These are phyloP conservation scores for Loxodonta africana DNA, from an alignment of 2,113 vertebrate genomes.

Conservation along the genomic window DNA sequence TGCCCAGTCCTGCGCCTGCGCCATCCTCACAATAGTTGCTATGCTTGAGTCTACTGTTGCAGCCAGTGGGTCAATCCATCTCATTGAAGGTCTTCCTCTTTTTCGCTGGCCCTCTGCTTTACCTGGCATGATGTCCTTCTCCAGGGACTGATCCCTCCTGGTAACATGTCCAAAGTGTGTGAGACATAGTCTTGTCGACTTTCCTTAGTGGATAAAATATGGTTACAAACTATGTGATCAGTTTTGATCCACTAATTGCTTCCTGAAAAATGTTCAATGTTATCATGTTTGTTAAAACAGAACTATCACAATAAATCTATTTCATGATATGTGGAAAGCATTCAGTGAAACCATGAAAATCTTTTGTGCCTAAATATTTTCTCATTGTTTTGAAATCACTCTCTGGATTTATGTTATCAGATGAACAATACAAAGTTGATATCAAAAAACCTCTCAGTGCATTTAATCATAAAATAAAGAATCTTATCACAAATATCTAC, in stretches of 20 bases:
- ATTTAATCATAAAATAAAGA: not conserved
- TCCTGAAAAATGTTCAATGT: not conserved
- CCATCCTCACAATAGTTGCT: too few relatives aligned
- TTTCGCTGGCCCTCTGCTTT: too few relatives aligned
- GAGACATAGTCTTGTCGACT: not conserved
- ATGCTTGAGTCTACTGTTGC: too few relatives aligned
- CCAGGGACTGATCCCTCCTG: too few relatives aligned
- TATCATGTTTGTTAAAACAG: not conserved
- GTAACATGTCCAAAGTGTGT: too few relatives aligned
- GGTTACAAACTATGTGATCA: not conserved
- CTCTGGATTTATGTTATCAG: not conserved
- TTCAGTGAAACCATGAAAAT: not conserved
- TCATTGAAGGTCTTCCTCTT: too few relatives aligned
- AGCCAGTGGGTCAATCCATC: too few relatives aligned
- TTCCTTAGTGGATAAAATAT: not conserved
- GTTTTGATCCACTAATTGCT: not conserved
- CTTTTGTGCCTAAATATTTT: not conserved
- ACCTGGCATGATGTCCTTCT: too few relatives aligned
- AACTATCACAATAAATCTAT: not conserved
- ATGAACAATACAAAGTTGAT: not conserved
- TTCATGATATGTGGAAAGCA: not conserved
- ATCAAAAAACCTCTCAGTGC: not conserved
- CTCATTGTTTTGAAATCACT: not conserved
- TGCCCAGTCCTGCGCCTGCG: too few relatives aligned
- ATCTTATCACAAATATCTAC: not conserved